Evolutionary conservation across 2,113 vertebrate species (phyloP), one percentile per base, ranked within the genome.

Genomic region (Numenius arquata): DNA sequence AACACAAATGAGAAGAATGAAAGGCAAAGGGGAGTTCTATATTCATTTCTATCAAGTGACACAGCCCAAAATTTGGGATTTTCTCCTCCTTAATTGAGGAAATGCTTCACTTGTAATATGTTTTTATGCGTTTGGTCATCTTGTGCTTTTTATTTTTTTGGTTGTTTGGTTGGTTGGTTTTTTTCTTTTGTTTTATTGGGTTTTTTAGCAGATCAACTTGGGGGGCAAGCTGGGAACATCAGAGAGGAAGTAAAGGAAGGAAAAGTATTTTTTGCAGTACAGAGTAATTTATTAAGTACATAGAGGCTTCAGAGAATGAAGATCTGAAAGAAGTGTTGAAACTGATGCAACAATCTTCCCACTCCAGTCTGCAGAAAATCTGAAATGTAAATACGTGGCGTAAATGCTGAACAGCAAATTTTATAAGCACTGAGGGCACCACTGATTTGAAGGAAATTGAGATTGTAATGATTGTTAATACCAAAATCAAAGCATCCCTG

Each of bases 371-470:
- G 85, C 41, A 71, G 56, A 63, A 86, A 95, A 90, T 90, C 65
- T 92, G 41, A 67, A 90, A 89, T 92, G 88, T 90, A 89, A 95
- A 86, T 93, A 90, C 83, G 41, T 77, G 76, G 18, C 67, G 55
- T 14, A 93, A 92, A 84, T 89, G 84, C 83, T 74, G 89, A 88
- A 34, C 53, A 70, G 45, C 40, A 88, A 43, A 81, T 92, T 76
- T 89, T 70, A 55, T 59, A 65, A 85, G 87, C 80, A 55, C 2
- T 17, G 22, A 92, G 67, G 71, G 38, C 79, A 80, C 11, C 62
- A 26, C 75, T 92, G 96, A 68, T 94, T 88, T 79, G 85, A 71
- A 93, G 61, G 85, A 67, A 95, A 90, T 59, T 41, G 74, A 89
- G 88, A 94, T 71, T 78, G 72, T 80, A 88, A 77, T 92, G 88